phyloP scores from a whole-genome alignment of 1,140 invertebrate genomes.

The Aphelenchoides besseyi region DNA sequence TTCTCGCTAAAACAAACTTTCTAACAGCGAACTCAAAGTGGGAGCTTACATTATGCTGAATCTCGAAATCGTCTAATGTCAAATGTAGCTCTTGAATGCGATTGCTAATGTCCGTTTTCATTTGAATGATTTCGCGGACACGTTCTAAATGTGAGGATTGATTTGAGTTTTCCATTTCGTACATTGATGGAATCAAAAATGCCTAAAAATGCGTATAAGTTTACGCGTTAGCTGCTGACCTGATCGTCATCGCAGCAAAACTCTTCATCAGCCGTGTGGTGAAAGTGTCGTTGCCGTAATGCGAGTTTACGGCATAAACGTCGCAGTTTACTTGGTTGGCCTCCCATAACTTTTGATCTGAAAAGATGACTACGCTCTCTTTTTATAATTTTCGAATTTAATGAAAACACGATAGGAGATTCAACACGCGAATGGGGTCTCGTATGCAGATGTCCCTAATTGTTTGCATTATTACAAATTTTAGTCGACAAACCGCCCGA shows the following conservation, averaged over 20 bases:
- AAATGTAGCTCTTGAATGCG: neutral
- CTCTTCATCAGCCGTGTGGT: neutral
- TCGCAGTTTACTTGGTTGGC: constrained; percentile 25
- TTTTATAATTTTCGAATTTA: neutral
- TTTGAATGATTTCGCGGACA: constrained; percentile 15
- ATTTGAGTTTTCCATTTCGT: constrained; percentile 10
- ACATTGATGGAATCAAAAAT: neutral
- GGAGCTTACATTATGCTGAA: constrained; percentile 14
- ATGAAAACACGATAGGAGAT: neutral
- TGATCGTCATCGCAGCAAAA: constrained; percentile 12
- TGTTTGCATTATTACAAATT: too few relatives aligned
- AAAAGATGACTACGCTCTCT: neutral
- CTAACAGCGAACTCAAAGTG: neutral
- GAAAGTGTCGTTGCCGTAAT: neutral
- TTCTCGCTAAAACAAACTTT: constrained; percentile 13
- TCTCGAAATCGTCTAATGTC: constrained; percentile 20
- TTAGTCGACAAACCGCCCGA: neutral
- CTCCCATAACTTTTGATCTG: constrained; percentile 22
- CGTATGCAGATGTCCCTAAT: too few relatives aligned
- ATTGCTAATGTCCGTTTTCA: constrained; percentile 9
- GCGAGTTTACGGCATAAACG: constrained; percentile 24
- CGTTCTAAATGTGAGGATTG: neutral
- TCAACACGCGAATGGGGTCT: constrained; percentile 6
- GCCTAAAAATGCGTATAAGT: neutral
- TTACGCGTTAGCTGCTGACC: neutral